Base-by-base conservation (phyloP, 2,888 invertebrate species). In the Drosophila kanekoi region DNA sequence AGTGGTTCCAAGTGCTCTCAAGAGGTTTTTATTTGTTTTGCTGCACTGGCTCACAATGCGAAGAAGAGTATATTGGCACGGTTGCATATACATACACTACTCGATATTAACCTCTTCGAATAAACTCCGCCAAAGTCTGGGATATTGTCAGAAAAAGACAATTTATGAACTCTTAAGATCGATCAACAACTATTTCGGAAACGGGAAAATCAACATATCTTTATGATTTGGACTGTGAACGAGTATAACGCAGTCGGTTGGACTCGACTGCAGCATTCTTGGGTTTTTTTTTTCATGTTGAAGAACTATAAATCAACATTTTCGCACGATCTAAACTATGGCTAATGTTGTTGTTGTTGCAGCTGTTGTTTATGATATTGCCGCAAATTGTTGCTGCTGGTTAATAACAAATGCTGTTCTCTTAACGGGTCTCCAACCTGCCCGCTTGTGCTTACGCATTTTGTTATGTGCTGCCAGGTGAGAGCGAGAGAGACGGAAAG, bases 321-420 rank as follows among this genome's bases (percentile, higher is more conserved):
- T 75, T 75, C 72, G 70, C 72, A 72, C 72, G 76, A 72, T 72
- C 57, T 37, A 9, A 10, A 48, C 56, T 14, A 44, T 54, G 60
- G 45, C 52, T 35, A 20, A 23, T 32, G 1, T 18, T 18, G 18
- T 20, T 53, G 56, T 23, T 41, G 37, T 16, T 38, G 67, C 45
- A 28, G 43, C 63, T 54, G 41, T 57, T 47, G 68, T 62, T 56
- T 69, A 72, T 69, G 64, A 63, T 63, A 72, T 70, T 70, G 48
- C 72, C 56, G 72, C 72, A 72, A 72, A 70, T 72, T 70, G 72
- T 57, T 53, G 43, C 13, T 37, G 33, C 40, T 72, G 44, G 45
- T 53, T 74, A 71, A 59, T 59, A 74, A 59, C 53, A 59, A 67
- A 58, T 59, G 49, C 67, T 54, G 32, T 54, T 44, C 58, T 43